A percentile compares a stretch with the other conserved stretches of the same genome.
Evolutionary conservation across 2,888 invertebrate species (phyloP).

Genomic region (Tethea ocularis): DNA sequence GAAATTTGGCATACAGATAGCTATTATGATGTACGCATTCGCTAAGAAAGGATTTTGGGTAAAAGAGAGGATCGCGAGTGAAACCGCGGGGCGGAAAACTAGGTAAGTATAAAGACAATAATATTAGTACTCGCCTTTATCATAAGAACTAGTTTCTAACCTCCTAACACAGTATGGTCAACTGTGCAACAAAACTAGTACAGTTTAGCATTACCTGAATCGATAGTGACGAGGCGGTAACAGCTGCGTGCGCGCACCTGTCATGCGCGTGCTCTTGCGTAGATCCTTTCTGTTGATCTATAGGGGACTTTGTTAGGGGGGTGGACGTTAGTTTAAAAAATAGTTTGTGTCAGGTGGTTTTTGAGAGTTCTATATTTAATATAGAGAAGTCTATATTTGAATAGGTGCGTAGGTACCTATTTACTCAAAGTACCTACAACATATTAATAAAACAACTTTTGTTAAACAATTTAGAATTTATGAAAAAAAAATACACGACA

Average conservation of each 20-base stretch:
- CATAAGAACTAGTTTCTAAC: neutral
- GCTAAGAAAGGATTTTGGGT: too few relatives aligned
- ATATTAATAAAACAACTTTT: too few relatives aligned
- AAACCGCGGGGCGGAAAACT: too few relatives aligned
- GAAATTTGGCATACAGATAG: too few relatives aligned
- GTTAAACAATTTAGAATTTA: too few relatives aligned
- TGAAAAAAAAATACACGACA: too few relatives aligned
- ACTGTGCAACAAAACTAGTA: constrained; percentile 3
- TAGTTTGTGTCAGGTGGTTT: constrained; percentile 14
- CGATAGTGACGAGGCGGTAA: constrained; percentile 16
- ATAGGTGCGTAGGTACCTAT: too few relatives aligned
- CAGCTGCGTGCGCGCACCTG: constrained; percentile 57
- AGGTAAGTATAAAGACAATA: neutral
- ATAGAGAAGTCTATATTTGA: neutral
- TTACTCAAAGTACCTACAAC: too few relatives aligned
- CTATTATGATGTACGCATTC: too few relatives aligned
- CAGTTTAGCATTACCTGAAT: constrained; percentile 2
- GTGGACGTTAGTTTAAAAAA: neutral
- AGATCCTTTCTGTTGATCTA: constrained; percentile 34
- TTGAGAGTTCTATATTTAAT: neutral
- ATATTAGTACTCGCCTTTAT: neutral
- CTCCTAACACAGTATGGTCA: neutral
- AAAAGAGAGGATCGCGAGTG: too few relatives aligned
- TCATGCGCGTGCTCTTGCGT: constrained; percentile 51
- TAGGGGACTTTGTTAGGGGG: neutral